phyloP scores from a whole-genome alignment of 2,113 vertebrate genomes.

The Ceyx margarethae region DNA sequence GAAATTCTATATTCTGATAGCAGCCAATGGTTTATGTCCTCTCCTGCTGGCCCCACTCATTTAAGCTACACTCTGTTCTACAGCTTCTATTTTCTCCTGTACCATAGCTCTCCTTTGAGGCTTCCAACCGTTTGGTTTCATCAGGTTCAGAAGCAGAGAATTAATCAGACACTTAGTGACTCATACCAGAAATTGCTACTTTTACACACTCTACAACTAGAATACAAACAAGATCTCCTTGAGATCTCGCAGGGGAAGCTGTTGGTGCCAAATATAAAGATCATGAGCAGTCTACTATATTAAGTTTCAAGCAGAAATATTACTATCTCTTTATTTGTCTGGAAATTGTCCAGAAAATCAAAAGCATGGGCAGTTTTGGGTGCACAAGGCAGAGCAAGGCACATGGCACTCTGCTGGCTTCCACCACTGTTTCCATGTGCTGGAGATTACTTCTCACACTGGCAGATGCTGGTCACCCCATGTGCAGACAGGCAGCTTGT shows the following conservation, averaged over 20 bases:
- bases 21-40: background rate
- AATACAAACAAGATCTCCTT: background rate
- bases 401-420: background rate
- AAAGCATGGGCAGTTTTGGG: background rate
- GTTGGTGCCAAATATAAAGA: background rate
- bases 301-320: background rate
- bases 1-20: background rate
- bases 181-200: background rate
- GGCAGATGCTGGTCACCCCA: background rate
- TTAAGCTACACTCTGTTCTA: background rate
- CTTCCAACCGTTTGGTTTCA: background rate
- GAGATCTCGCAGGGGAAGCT: background rate
- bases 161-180: background rate
- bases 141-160: conserved; percentile 8
- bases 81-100: conserved; percentile 30
- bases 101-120: background rate
- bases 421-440: background rate
- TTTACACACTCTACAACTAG: background rate
- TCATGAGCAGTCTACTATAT: rapidly evolving
- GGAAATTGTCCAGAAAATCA: background rate
- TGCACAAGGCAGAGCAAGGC: background rate
- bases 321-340: background rate
- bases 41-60: background rate
- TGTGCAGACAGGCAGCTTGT: background rate
- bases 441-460: background rate